Conservation (phyloP, 2,797 vertebrate species). For the Sebastiscus tertius region DNA sequence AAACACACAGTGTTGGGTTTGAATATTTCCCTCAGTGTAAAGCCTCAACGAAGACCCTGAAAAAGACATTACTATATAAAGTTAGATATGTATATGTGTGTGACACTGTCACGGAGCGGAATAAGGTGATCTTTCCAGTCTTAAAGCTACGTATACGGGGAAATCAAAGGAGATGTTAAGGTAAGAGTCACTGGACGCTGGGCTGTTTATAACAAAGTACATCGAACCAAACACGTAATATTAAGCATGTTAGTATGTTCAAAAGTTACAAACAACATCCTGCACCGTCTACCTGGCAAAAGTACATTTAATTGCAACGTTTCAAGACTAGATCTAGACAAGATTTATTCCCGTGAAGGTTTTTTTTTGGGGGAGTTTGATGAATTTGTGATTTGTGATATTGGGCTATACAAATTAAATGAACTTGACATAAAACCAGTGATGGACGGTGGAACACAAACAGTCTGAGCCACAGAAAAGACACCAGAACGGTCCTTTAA, state of each 20-base stretch:
- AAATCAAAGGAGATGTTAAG: background rate
- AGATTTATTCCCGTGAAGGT: too few relatives aligned
- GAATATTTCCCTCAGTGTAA: background rate
- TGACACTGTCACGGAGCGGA: background rate
- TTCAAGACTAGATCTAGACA: too few relatives aligned
- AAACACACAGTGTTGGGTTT: background rate
- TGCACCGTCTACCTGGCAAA: too few relatives aligned
- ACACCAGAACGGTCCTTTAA: background rate
- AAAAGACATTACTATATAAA: background rate
- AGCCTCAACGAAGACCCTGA: background rate
- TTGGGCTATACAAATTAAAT: too few relatives aligned
- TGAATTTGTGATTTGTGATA: too few relatives aligned
- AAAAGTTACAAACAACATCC: too few relatives aligned
- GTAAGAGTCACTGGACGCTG: background rate
- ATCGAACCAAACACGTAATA: background rate
- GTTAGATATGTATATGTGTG: background rate
- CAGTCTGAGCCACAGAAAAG: background rate
- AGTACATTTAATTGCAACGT: too few relatives aligned
- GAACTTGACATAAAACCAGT: background rate
- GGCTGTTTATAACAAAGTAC: background rate
- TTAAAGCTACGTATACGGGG: background rate
- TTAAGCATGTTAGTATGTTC: background rate
- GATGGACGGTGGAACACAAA: background rate
- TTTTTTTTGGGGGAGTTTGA: too few relatives aligned
- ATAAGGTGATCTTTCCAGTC: background rate